Conservation (phyloP, 2,113 vertebrate species). For the Pimephales promelas region DNA sequence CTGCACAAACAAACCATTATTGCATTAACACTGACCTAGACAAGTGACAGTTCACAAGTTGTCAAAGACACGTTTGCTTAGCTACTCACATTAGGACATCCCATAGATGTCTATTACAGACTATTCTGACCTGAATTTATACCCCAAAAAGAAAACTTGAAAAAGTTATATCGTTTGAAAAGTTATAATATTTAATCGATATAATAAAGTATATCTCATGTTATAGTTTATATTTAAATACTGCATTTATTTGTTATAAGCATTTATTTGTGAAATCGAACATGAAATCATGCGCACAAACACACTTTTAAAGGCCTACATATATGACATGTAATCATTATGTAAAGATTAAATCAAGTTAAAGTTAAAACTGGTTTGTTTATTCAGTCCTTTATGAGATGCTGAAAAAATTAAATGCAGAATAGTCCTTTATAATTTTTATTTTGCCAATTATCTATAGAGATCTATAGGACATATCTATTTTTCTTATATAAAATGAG, state of each 20-base stretch:
- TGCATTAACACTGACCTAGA: conserved; percentile 30
- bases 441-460: not conserved
- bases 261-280: not conserved
- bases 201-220: not conserved
- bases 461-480: not conserved
- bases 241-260: not conserved
- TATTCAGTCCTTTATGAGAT: not conserved
- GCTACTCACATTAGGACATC: conserved; percentile 1
- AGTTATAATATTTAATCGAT: not conserved
- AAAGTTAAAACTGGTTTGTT: not conserved
- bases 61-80: not conserved
- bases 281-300: not conserved
- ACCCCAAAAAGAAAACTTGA: too few species aligned
- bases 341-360: not conserved
- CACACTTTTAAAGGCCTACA: not conserved
- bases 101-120: not conserved
- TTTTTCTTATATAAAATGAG: too few species aligned
- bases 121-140: not conserved
- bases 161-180: too few species aligned
- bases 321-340: not conserved
- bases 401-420: not conserved
- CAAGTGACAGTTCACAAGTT: not conserved
- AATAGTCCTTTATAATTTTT: not conserved
- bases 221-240: not conserved
- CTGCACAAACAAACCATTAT: conserved; percentile 34